Base-by-base conservation (phyloP, 2,888 invertebrate genomes). In the Macrophya alboannulata region DNA sequence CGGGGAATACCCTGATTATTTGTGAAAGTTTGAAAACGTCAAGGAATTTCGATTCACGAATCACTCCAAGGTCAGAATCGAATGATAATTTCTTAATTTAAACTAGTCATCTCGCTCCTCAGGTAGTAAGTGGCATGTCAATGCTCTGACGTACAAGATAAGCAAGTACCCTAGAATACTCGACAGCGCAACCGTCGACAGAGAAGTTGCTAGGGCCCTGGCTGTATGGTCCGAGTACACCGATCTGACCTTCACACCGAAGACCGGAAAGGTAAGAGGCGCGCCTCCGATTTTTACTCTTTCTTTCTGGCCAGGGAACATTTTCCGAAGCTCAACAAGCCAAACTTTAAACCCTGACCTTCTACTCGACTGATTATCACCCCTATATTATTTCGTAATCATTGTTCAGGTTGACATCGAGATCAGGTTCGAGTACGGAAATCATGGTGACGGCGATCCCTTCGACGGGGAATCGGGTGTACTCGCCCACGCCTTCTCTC, bases 101-200 rank as follows among this genome's bases (percentile, higher is more conserved):
- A 21, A 25, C 2, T 25, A 62, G 6, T 62, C 62, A 25, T 25
- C 2, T 9, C 3, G 4, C 62, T 25, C 1, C 92, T 31, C 92
- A 97, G 97, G 97, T 55, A 98, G 98, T 92, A 96, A 98, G 93
- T 98, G 98, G 98, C 96, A 97, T 90, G 97, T 97, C 15, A 97
- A 97, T 94, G 96, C 96, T 91, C 95, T 98, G 86, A 97, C 97
- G 2, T 98, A 98, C 94, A 96, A 96, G 93, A 97, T 98, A 90
- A 96, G 97, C 84, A 97, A 97, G 94, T 98, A 98, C 92, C 98
- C 98, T 0, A 95, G 95, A 83, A 95, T 95, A 87, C 94, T 97
- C 90, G 95, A 96, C 90, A 95, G 95, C 86, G 94, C 94, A 40
- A 96, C 96, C 87, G 97, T 97, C 72, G 97, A 97, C 92, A 94